A percentile compares a stretch with the other conserved stretches of the same genome.
These are phyloP conservation scores for Delia radicum DNA, from an alignment of 1,140 invertebrate species.

Conservation along the genomic window DNA sequence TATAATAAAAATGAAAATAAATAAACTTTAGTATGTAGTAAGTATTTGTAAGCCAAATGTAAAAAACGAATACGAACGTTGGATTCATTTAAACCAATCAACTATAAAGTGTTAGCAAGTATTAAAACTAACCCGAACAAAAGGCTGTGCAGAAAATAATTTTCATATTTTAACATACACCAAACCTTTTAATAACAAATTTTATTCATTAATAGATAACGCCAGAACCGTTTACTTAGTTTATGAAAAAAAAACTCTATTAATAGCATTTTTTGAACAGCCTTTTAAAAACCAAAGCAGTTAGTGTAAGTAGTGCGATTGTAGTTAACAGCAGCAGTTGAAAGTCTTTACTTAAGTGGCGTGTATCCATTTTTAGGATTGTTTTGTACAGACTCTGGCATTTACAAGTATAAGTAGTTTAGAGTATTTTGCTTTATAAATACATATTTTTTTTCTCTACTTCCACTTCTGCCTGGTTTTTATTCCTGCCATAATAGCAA, in stretches of 20 bases:
- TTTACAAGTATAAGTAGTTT: slow-evolving; percentile 2
- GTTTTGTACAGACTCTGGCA: slow-evolving; percentile 3
- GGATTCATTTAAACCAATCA: slow-evolving; percentile 2
- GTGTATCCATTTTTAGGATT: neutral
- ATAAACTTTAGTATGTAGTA: neutral
- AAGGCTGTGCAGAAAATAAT: too few species aligned
- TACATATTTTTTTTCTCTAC: neutral
- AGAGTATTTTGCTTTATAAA: neutral
- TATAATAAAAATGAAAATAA: neutral
- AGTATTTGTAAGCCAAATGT: neutral
- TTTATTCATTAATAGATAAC: too few species aligned
- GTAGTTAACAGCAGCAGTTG: neutral
- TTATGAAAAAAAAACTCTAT: too few species aligned
- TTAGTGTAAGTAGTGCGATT: neutral
- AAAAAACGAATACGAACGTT: neutral
- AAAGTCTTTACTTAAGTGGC: slow-evolving; percentile 1
- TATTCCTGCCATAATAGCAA: neutral
- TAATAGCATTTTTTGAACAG: too few species aligned
- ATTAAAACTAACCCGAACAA: neutral
- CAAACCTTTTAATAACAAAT: too few species aligned
- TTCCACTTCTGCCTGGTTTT: neutral
- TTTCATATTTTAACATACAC: too few species aligned
- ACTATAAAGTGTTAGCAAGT: neutral
- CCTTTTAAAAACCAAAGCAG: too few species aligned
- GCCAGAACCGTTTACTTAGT: too few species aligned